phyloP scores from a whole-genome alignment of 2,113 vertebrate species.

The Neolamprologus caudopunctatus region DNA sequence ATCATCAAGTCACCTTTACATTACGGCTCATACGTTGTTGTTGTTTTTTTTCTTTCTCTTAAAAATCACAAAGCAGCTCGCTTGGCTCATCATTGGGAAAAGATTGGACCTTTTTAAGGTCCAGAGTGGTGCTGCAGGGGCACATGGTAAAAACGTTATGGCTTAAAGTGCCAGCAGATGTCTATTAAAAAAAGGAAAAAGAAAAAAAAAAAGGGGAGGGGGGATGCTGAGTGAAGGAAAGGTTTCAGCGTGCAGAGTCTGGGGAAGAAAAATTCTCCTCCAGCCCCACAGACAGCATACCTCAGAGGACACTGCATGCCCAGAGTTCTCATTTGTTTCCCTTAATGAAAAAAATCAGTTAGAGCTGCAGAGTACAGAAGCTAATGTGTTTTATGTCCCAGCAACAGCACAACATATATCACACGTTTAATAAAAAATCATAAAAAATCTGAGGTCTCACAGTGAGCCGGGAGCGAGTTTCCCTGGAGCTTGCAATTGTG shows the following conservation, averaged over 20 bases:
- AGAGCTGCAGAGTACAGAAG: neutral
- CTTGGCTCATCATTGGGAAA: neutral
- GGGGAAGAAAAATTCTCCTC: conserved; percentile 3
- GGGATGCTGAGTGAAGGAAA: conserved; percentile 12
- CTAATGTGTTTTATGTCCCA: neutral
- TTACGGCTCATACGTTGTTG: neutral
- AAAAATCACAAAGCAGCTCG: neutral
- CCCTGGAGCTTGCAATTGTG: neutral
- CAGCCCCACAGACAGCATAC: neutral
- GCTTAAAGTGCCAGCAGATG: conserved; percentile 51
- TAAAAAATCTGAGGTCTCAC: neutral
- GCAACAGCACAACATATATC: neutral
- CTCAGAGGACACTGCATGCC: conserved; percentile 24
- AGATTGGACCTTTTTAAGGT: conserved; percentile 1
- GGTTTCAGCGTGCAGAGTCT: conserved; percentile 12
- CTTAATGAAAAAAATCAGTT: conserved; percentile 17
- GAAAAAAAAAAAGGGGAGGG: neutral
- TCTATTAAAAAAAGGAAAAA: neutral
- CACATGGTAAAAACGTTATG: conserved; percentile 54
- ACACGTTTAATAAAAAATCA: neutral
- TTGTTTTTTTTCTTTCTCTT: neutral
- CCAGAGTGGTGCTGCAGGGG: conserved; percentile 1
- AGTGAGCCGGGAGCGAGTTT: neutral
- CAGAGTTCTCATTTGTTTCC: conserved; percentile 9
- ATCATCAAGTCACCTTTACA: neutral